Base-by-base conservation (phyloP, 2,888 invertebrate species). In the Alsophila aescularia region DNA sequence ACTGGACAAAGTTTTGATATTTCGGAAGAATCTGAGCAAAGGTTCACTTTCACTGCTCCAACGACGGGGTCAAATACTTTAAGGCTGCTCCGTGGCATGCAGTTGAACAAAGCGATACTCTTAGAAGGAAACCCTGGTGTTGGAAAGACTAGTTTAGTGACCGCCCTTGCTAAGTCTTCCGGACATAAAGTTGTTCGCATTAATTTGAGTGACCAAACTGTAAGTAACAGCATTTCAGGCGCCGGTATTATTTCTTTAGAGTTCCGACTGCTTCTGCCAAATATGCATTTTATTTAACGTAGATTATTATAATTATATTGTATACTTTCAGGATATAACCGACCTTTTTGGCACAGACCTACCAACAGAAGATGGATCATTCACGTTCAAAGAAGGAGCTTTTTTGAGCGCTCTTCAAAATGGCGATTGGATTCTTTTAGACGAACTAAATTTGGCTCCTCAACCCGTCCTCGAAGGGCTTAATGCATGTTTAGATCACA, bases 341-440 rank as follows among this genome's bases (percentile, higher is more conserved):
- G 99, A 99, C 90, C 92, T 99, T 36, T 99, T 99, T 84, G 99
- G 99, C 16, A 97, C 98, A 2, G 99, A 99, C 91, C 90, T 99
- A 40, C 99, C 99, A 0, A 94, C 97, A 0, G 98, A 98, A 88
- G 97, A 97, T 51, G 98, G 98, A 0, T 94, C 96, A 67, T 99
- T 99, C 90, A 94, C 95, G 1, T 99, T 99, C 97, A 94, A 96
- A 72, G 99, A 99, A 88, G 99, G 99, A 0, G 99, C 99, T 0
- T 94, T 99, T 58, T 88, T 99, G 34, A 95, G 95, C 54, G 99
- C 99, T 0, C 92, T 99, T 15, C 97, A 97, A 87, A 94, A 95
- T 43, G 97, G 98, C 9, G 95, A 98, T 69, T 99, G 99, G 99
- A 96, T 99, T 67, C 92, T 99, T 14, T 90, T 99, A 18, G 99